phyloP scores from a whole-genome alignment of 2,113 vertebrate species.

The Oreamnos americanus region DNA sequence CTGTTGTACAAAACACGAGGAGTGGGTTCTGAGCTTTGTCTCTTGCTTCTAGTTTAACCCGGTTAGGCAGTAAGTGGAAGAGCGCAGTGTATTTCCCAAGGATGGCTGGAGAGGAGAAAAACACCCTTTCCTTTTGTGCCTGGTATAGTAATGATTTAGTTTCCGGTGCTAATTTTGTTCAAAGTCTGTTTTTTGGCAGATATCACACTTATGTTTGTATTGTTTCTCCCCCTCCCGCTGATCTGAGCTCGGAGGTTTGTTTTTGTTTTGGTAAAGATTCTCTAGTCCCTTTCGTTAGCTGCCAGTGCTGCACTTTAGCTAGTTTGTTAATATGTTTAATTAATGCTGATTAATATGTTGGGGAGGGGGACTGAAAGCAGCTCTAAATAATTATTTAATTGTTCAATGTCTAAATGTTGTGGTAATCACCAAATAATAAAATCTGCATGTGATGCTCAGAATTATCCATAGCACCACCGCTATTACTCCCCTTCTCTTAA shows the following conservation, averaged over 20 bases:
- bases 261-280: slow-evolving; percentile 39
- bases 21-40: slow-evolving; percentile 36
- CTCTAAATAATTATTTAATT: slow-evolving; percentile 61
- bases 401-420: not conserved
- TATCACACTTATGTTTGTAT: slow-evolving; percentile 47
- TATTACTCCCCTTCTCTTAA: not conserved
- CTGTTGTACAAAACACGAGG: not conserved
- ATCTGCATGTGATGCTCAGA: not conserved
- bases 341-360: slow-evolving; percentile 26
- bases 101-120: slow-evolving; percentile 63
- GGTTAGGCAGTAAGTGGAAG: slow-evolving; percentile 33
- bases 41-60: slow-evolving; percentile 35
- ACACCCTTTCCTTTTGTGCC: slow-evolving; percentile 26
- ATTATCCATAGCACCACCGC: not conserved
- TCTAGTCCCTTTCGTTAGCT: slow-evolving; percentile 43
- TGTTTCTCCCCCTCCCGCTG: slow-evolving; percentile 47
- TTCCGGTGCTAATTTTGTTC: slow-evolving; percentile 50
- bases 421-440: slow-evolving; percentile 40
- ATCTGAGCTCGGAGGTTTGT: slow-evolving; percentile 38
- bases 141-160: slow-evolving; percentile 52
- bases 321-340: slow-evolving; percentile 52
- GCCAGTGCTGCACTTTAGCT: slow-evolving; percentile 45
- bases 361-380: slow-evolving; percentile 33
- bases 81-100: slow-evolving; percentile 46
- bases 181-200: slow-evolving; percentile 61